These are phyloP conservation scores for Pitta sordida DNA, from an alignment of 2,113 vertebrate genomes.

Conservation along the genomic window DNA sequence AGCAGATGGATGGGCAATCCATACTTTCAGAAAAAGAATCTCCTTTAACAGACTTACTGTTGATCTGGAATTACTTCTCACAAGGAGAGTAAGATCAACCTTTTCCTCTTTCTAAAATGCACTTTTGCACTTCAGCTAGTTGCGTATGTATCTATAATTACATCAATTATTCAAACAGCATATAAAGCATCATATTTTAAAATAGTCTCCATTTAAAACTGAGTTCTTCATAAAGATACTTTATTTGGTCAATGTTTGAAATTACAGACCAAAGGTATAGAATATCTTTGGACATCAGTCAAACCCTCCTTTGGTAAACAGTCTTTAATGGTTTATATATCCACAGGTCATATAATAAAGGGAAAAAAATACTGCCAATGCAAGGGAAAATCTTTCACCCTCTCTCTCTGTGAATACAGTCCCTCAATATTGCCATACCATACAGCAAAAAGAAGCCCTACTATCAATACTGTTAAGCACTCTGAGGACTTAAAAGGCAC, in stretches of 20 bases:
- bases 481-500: not conserved
- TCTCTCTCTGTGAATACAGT: not conserved
- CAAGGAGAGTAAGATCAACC: not conserved
- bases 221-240: not conserved
- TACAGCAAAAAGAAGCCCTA: conserved; percentile 23
- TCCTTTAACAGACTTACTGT: not conserved
- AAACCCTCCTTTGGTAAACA: not conserved
- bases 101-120: not conserved
- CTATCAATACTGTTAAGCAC: not conserved
- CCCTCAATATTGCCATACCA: not conserved
- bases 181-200: not conserved
- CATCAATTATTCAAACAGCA: not conserved
- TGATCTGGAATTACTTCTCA: not conserved
- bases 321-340: conserved; percentile 2
- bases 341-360: conserved; percentile 6
- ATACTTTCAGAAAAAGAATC: not conserved
- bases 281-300: not conserved
- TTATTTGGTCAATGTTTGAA: not conserved
- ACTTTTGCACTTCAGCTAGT: not conserved
- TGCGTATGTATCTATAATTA: not conserved
- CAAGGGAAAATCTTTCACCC: not conserved
- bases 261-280: not conserved
- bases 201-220: not conserved
- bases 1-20: not conserved
- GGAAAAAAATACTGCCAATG: conserved; percentile 5